Evolutionary conservation across 2,888 invertebrate species (phyloP), one percentile per base, ranked within the genome.

Genomic region (Agrochola litura): DNA sequence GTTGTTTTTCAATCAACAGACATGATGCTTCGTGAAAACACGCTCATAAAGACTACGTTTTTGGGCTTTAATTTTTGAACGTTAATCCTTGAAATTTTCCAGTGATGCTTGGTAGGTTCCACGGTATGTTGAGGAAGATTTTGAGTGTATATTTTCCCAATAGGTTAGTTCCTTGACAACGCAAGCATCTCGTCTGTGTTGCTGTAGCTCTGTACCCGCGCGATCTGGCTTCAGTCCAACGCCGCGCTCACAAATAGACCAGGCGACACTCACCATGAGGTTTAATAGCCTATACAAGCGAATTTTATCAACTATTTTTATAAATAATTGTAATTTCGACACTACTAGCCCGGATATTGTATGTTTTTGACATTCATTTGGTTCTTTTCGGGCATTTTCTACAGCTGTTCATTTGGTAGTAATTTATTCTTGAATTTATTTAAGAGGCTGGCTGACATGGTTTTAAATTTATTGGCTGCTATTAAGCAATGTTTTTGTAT

Each of bases 211-310:
- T 79, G 54, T 86, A 84, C n/a, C 80, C 66, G 75, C 78, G 72
- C 79, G 81, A 84, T 75, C 92, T 94, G 94, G 94, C 94, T 64
- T 3, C 37, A 60, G 75, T 90, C 94, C 94, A 94, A 92, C 87
- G 79, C 66, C 73, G 77, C 81, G 81, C 83, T 85, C 93, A 90
- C 90, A 93, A 94, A 94, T 94, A 94, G 90, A 88, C 77, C 37
- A 83, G 89, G 92, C 91, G 92, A 93, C 94, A 92, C 87, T 91
- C 90, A 85, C 89, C 89, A 89, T 90, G 88, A 87, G 88, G 89
- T 91, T 93, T 93, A 91, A 93, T 92, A 90, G 89, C 88, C 88
- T 90, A 88, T 90, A 89, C 90, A 89, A 87, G 90, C 76, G 82
- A 87, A 86, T 90, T 89, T 89, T 90, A 87, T 89, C 84, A 86